Percentiles rank a stretch among this genome's conserved stretches.
Evolutionary conservation across 92 coral and sea anemone genomes (phyloP).

Genomic region (Nematostella vectensis): DNA sequence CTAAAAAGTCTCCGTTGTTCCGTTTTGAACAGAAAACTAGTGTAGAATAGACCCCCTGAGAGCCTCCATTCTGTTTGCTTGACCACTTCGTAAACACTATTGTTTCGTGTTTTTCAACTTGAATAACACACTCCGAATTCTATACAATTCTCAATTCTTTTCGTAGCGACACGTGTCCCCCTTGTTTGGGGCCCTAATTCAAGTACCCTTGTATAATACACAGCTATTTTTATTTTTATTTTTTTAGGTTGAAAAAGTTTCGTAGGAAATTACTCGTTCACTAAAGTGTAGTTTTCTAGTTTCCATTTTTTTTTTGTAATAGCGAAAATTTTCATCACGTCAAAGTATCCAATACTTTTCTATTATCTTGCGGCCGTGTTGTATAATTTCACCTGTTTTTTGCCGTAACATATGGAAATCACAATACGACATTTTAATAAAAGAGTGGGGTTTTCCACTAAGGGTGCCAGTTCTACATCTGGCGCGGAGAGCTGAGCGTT

Average conservation of each 20-base stretch:
- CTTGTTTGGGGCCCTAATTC: constrained; percentile 43
- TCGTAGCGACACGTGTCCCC: constrained; percentile 42
- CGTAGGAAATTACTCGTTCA: constrained; percentile 7
- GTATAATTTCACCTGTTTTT: constrained; percentile 3
- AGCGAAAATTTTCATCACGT: too few species aligned
- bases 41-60: constrained; percentile 23
- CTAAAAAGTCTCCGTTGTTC: constrained; percentile 9
- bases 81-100: constrained; percentile 50
- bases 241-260: constrained; percentile 36
- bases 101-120: constrained; percentile 48
- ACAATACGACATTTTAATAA: constrained; percentile 60
- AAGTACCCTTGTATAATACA: constrained; percentile 36
- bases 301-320: not conserved
- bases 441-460: constrained; percentile 24
- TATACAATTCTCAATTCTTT: constrained; percentile 43
- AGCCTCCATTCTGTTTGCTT: constrained; percentile 29
- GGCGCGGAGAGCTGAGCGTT: too few species aligned
- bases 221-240: constrained; percentile 23
- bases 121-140: constrained; percentile 43
- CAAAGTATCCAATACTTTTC: too few species aligned
- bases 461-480: constrained; percentile 41
- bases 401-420: constrained; percentile 57
- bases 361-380: too few species aligned
- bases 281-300: not conserved
- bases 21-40: constrained; percentile 13